Base-by-base conservation (phyloP, 1,140 invertebrate genomes). In the Elymnias hypermnestra region DNA sequence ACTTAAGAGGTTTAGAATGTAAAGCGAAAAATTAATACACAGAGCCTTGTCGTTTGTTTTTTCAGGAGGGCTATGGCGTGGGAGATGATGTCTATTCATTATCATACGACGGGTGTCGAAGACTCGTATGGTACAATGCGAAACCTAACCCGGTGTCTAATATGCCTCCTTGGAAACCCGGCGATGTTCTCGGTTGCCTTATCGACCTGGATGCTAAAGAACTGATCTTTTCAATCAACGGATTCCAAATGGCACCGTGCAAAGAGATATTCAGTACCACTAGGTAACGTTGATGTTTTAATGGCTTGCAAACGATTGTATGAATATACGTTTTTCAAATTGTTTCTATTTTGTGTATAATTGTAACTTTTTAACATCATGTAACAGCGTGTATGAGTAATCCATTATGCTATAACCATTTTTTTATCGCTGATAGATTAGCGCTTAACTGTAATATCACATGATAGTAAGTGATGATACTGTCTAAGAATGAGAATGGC, bases 21-120 rank as follows among this genome's bases (percentile, higher is more conserved):
- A n/a, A n/a, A n/a, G n/a, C n/a, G n/a, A n/a, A n/a, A n/a, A n/a
- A n/a, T n/a, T n/a, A n/a, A n/a, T n/a, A n/a, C n/a, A n/a, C n/a
- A n/a, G n/a, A n/a, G n/a, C n/a, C n/a, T n/a, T n/a, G n/a, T n/a
- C n/a, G n/a, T n/a, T n/a, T n/a, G n/a, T 28, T 48, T 10, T 7
- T 36, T 18, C 51, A 96, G 94, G 96, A 98, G 82, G 96, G 96
- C 2, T 97, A 94, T 87, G 96, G 96, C n/a, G 97, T 98, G 53
- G 96, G 96, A 18, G 96, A 98, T 77, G 96, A 98, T 83, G 89
- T 93, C 57, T 95, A 90, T 85, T 97, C 95, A 0, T 85, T 98
- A 51, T 93, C 95, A 1, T 98, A 96, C 75, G 97, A 98, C 87
- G 96, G 97, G 0, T 98, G 96, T 83, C 89, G 96, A 21, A 91